Evolutionary conservation across 2,113 vertebrate species (phyloP), one percentile per base, ranked within the genome.

Genomic region (Oreochromis spilurus): DNA sequence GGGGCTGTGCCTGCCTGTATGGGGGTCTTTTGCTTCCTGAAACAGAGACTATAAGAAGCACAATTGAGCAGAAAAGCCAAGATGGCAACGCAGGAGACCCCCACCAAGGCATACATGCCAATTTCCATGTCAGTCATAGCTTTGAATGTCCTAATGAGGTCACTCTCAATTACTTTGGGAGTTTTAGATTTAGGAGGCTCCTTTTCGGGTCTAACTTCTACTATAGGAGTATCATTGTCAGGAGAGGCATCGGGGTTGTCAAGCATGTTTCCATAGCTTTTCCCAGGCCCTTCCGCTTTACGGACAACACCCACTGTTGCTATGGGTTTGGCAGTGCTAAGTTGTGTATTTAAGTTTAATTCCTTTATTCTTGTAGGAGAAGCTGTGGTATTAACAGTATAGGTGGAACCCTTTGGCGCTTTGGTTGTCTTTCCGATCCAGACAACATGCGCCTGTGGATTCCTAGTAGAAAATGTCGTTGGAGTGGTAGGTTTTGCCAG

Each of bases 21-120:
- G 7, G 97, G 97, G 5, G 93, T 94, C 81, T 97, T 98, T 19
- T 97, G 97, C 79, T 95, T 96, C 9, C 96, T 94, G 91, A 97
- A 97, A 89, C 96, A 97, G 2, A 97, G 50, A 0, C 96, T 97
- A n/a, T 98, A 97, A 6, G 97, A 96, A 83, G 95, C 96, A 2
- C 98, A 99, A 81, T 99, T 99, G 62, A 98, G 94, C 0, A 99
- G 92, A 95, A 99, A 97, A 26, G 97, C 98, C 9, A 99, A 83
- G 57, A 99, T 97, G 4, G 97, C 97, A 86, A 99, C 90, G 90
- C 97, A 97, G 79, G 97, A 98, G 75, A 99, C 97, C 0, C 97
- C 98, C 52, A 98, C 91, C 75, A 99, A 86, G 0, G 97, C 96
- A 1, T 98, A 99, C 96, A 99, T 98, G 3, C 98, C 97, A 3